These are phyloP conservation scores for Smithornis capensis DNA, from an alignment of 2,113 vertebrate species.

Conservation along the genomic window DNA sequence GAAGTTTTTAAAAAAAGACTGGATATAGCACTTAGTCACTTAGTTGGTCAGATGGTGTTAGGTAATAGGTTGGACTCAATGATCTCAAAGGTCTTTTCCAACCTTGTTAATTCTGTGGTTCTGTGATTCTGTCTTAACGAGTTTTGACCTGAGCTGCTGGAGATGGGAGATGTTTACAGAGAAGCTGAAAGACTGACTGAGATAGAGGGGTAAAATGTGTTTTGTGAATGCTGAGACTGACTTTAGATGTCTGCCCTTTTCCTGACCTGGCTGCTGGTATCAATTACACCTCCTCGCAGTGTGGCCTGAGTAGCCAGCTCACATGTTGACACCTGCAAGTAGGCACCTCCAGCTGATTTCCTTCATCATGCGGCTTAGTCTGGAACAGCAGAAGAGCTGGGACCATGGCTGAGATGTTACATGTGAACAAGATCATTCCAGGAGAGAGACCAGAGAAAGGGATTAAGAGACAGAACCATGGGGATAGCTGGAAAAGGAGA, in stretches of 20 bases:
- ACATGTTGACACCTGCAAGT: neutral
- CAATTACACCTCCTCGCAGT: neutral
- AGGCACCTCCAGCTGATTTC: neutral
- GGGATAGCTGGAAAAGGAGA: neutral
- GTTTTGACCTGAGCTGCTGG: neutral
- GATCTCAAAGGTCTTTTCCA: too few relatives aligned
- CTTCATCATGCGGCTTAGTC: neutral
- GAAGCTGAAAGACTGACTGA: neutral
- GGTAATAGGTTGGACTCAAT: too few relatives aligned
- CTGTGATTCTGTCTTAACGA: neutral
- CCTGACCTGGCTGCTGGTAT: neutral
- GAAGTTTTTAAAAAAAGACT: too few relatives aligned
- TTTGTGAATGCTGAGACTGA: neutral
- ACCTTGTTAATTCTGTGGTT: too few relatives aligned
- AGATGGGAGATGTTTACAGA: neutral
- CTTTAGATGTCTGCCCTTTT: neutral
- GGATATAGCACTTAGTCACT: too few relatives aligned
- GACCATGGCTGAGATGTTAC: neutral
- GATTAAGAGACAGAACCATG: neutral
- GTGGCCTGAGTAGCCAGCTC: neutral
- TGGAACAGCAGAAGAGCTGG: neutral
- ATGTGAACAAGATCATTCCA: rapidly evolving
- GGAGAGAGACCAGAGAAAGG: neutral
- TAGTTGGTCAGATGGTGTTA: too few relatives aligned
- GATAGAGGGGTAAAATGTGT: neutral